Percentiles rank a stretch among this genome's conserved stretches.
phyloP scores from a whole-genome alignment of 2,888 invertebrate genomes.

The Spodoptera exigua region DNA sequence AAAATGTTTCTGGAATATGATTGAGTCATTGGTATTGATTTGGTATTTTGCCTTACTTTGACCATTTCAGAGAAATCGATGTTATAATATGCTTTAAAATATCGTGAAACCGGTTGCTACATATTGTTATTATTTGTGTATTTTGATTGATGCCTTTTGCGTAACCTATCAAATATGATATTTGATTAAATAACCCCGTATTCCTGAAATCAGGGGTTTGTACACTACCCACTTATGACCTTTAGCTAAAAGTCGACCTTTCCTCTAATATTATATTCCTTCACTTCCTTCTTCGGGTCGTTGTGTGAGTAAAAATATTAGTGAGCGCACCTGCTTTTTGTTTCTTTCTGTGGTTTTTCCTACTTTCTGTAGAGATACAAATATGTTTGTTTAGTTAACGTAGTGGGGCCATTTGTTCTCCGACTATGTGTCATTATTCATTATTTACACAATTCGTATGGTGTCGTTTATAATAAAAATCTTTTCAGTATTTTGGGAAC shows the following conservation, averaged over 20 bases:
- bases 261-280: slow-evolving; percentile 9
- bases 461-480: slow-evolving; percentile 19
- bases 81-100: too few relatives aligned
- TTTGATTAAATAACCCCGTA: too few relatives aligned
- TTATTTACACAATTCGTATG: slow-evolving; percentile 31
- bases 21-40: too few relatives aligned
- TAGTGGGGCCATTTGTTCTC: slow-evolving; percentile 50
- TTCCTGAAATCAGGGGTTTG: too few relatives aligned
- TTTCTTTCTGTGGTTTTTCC: slow-evolving; percentile 29
- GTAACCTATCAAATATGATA: too few relatives aligned
- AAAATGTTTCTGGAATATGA: too few relatives aligned
- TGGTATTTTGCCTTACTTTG: too few relatives aligned
- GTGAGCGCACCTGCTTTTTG: slow-evolving; percentile 44
- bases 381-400: slow-evolving; percentile 54
- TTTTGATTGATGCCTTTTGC: too few relatives aligned
- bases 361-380: slow-evolving; percentile 36
- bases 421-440: slow-evolving; percentile 49
- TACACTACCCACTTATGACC: too few relatives aligned
- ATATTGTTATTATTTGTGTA: too few relatives aligned
- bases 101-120: too few relatives aligned
- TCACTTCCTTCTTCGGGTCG: slow-evolving; percentile 3
- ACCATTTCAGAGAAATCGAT: too few relatives aligned
- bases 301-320: slow-evolving; percentile 26
- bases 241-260: slow-evolving; percentile 1
- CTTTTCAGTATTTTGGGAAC: neutral